A percentile compares a stretch with the other conserved stretches of the same genome.
Conservation (phyloP, 1,140 invertebrate species). For the Thalassaphorura encarpata region DNA sequence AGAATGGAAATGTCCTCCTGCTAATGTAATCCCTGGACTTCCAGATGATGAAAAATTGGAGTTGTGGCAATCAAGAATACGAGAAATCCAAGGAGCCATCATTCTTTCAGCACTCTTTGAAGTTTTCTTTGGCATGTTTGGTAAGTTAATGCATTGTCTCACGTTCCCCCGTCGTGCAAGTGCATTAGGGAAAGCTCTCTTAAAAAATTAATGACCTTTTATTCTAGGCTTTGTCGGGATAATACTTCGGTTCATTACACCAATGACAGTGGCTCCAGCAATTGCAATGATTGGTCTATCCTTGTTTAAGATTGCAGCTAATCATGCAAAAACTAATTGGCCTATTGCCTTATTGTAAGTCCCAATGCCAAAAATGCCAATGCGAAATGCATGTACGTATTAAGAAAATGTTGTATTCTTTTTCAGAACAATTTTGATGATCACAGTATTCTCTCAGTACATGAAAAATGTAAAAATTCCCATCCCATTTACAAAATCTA, state of each 20-base stretch:
- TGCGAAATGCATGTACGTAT: no score
- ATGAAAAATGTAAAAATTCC: no score
- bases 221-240: constrained; percentile 56
- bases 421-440: no score
- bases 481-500: no score
- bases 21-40: constrained; percentile 37
- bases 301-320: constrained; percentile 63
- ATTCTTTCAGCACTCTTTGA: constrained; percentile 43
- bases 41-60: constrained; percentile 35
- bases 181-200: background rate
- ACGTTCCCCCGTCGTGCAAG: background rate
- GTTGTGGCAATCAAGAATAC: constrained; percentile 42
- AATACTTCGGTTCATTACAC: constrained; percentile 61
- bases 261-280: constrained; percentile 67
- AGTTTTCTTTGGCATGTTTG: constrained; percentile 41
- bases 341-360: constrained; percentile 62
- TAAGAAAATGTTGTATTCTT: no score
- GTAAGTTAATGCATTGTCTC: constrained; percentile 23
- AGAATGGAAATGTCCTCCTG: constrained; percentile 40
- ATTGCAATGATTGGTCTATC: constrained; percentile 68
- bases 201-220: background rate
- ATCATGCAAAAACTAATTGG: constrained; percentile 67
- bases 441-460: no score
- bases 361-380: no score
- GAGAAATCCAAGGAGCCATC: constrained; percentile 45